Base-by-base conservation (phyloP, 2,888 invertebrate genomes). In the Eristalis intricaria region DNA sequence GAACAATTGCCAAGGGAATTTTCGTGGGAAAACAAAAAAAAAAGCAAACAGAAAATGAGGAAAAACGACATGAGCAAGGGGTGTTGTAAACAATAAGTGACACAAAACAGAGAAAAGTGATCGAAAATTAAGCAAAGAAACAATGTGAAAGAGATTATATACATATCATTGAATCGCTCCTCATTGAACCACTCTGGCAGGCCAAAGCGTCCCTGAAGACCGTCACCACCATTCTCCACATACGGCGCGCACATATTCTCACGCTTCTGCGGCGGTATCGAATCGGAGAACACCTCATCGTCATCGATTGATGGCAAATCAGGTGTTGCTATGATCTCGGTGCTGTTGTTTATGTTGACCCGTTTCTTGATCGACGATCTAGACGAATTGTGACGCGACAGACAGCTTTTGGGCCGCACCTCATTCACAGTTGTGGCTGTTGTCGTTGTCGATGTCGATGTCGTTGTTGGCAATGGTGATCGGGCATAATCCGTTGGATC, bases 261-360 rank as follows among this genome's bases (percentile, higher is more conserved):
- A 63, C 94, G 92, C 79, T 93, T 92, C 70, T 93, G 92, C 13
- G 93, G 93, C 40, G 93, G 93, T 86, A 93, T 90, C 11, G 94
- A 93, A 89, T 94, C 94, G 70, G 93, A 93, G 91, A 96, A 95
- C 15, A 95, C 96, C 89, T 96, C 95, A 90, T 96, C 95, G 90
- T 95, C 95, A 85, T 93, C 93, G 56, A 90, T 90, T 15, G 88
- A 90, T 64, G 90, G 89, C 76, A 90, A 88, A 19, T 91, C 91
- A 40, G 92, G 91, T 70, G 92, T 90, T 85, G 92, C 92, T 87
- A 93, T 93, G 76, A 92, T 92, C 90, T 93, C 93, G 5, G 92
- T 91, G 70, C 91, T 91, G 70, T 91, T 92, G 89, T 91, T 93
- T 38, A 92, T 93, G 89, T 93, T 93, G 74, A 93, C 93, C 89